phyloP scores from a whole-genome alignment of 2,888 invertebrate genomes.

The Cephus pulcher region DNA sequence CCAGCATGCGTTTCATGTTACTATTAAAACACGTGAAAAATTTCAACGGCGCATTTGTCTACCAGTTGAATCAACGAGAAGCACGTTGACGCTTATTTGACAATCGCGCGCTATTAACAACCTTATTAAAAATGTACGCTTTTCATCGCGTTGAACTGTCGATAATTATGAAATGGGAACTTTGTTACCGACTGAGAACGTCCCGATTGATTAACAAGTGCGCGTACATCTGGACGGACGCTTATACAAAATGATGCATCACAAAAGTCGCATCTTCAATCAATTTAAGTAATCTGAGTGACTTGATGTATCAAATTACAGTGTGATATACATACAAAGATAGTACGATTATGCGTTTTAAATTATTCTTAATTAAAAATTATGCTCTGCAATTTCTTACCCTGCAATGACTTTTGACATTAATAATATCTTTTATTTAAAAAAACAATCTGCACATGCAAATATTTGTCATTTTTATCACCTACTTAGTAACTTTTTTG shows the following conservation, averaged over 20 bases:
- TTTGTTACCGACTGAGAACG: background rate
- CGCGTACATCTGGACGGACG: background rate
- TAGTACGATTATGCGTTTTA: background rate
- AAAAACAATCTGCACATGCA: background rate
- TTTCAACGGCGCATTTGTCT: background rate
- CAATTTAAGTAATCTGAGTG: background rate
- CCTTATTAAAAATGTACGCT: background rate
- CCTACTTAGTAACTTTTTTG: background rate
- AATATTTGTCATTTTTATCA: background rate
- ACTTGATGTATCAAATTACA: background rate
- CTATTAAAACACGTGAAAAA: background rate
- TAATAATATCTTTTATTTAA: background rate
- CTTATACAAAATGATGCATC: background rate
- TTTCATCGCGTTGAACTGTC: background rate
- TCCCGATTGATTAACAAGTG: background rate
- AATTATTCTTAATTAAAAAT: too few relatives aligned
- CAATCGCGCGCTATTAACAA: background rate
- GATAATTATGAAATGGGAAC: background rate
- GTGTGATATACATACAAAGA: background rate
- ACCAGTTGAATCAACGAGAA: background rate
- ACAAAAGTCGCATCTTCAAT: background rate
- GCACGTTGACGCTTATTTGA: background rate
- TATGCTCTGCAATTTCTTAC: too few relatives aligned
- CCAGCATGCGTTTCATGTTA: background rate
- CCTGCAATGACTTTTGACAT: background rate